Conservation (phyloP, 2,888 invertebrate species). For the Theretra japonica region DNA sequence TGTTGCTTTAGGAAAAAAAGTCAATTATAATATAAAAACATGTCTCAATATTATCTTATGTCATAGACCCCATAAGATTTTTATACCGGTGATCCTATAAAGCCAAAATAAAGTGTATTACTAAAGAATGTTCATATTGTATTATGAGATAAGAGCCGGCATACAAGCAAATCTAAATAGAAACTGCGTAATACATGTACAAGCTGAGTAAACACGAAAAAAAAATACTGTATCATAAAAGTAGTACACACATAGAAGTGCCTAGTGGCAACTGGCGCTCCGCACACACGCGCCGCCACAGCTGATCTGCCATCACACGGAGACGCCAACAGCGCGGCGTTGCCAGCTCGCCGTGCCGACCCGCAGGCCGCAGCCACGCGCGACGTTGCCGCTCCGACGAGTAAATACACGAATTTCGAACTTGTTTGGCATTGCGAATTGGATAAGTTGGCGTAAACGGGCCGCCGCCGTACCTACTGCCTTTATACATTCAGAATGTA, state of each 20-base stretch:
- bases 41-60: background rate
- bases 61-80: background rate
- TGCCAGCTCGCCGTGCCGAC: conserved; percentile 53
- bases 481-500: conserved; percentile 17
- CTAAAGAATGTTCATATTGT: background rate
- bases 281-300: conserved; percentile 29
- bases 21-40: background rate
- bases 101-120: conserved; percentile 11
- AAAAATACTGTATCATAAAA: conserved; percentile 23
- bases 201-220: conserved; percentile 20
- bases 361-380: conserved; percentile 28
- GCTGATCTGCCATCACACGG: conserved; percentile 55
- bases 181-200: conserved; percentile 19
- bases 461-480: conserved; percentile 27
- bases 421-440: conserved; percentile 69
- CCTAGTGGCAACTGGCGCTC: conserved; percentile 7
- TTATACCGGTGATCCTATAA: too few species aligned
- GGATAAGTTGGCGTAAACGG: conserved; percentile 50
- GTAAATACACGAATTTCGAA: conserved; percentile 66
- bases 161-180: conserved; percentile 18
- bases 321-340: conserved; percentile 56
- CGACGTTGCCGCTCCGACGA: conserved; percentile 60
- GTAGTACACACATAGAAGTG: conserved; percentile 10
- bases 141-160: background rate
- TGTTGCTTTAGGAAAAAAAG: too few species aligned